phyloP scores from a whole-genome alignment of 2,113 vertebrate species.

The Centropus unirufus region DNA sequence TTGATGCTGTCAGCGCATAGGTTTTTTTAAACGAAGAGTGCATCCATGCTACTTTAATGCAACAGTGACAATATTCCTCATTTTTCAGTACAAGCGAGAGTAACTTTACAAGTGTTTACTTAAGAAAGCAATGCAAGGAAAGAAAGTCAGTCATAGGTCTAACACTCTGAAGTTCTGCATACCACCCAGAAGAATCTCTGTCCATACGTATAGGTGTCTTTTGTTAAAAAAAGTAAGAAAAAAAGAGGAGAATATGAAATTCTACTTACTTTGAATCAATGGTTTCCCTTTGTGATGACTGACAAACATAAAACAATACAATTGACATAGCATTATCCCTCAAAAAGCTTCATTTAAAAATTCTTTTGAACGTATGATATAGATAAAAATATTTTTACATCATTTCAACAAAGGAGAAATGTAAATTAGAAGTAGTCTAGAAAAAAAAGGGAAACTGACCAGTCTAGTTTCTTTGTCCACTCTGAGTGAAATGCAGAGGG shows the following conservation, averaged over 20 bases:
- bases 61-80: background rate
- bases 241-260: background rate
- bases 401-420: background rate
- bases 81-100: background rate
- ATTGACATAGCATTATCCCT: background rate
- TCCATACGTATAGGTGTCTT: background rate
- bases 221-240: background rate
- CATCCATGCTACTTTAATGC: background rate
- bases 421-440: background rate
- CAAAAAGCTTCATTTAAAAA: background rate
- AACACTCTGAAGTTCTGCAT: background rate
- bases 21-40: background rate
- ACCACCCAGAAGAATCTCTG: background rate
- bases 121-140: background rate
- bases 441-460: constrained; percentile 35
- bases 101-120: background rate
- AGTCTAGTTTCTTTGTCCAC: constrained; percentile 26
- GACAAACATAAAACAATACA: background rate
- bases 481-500: constrained; percentile 38
- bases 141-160: background rate
- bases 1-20: background rate
- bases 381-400: background rate
- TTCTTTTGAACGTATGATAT: background rate
- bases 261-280: background rate
- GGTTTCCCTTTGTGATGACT: background rate